Percentiles rank a stretch among this genome's conserved stretches.
phyloP scores from a whole-genome alignment of 2,888 invertebrate genomes.

The Troilus luridus region DNA sequence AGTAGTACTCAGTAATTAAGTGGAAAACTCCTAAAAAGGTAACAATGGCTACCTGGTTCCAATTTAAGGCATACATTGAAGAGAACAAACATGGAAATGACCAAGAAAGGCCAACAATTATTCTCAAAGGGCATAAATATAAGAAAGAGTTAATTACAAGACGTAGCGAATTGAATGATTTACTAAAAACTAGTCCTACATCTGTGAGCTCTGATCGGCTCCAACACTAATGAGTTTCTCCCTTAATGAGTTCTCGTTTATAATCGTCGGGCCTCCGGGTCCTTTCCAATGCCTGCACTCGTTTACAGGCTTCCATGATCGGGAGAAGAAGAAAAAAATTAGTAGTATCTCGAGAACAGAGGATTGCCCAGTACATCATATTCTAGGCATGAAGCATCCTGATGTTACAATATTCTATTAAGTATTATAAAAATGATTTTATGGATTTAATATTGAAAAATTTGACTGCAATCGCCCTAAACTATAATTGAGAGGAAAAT shows the following conservation, averaged over 20 bases:
- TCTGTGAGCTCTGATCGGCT: constrained; percentile 4
- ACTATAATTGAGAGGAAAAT: too few species aligned
- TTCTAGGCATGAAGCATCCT: background rate
- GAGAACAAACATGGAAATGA: background rate
- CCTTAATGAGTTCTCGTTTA: constrained; percentile 38
- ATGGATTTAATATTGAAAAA: too few species aligned
- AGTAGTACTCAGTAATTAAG: background rate
- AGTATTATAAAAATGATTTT: too few species aligned
- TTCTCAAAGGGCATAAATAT: background rate
- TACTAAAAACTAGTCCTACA: constrained; percentile 44
- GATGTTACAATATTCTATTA: too few species aligned
- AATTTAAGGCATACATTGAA: background rate
- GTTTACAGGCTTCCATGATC: background rate
- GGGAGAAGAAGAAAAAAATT: background rate
- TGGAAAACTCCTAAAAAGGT: background rate
- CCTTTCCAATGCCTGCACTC: constrained; percentile 23
- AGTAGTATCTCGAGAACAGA: background rate
- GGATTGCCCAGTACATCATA: background rate
- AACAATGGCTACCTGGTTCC: background rate
- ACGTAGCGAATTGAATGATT: constrained; percentile 11
- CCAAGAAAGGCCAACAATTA: constrained; percentile 18
- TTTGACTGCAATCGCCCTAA: too few species aligned
- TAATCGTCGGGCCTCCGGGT: constrained; percentile 3
- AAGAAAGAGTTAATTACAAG: constrained; percentile 30
- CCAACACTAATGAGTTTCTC: constrained; percentile 30